These are phyloP conservation scores for Phalacrocorax brasilianus DNA, from an alignment of 2,113 vertebrate genomes.

Conservation along the genomic window DNA sequence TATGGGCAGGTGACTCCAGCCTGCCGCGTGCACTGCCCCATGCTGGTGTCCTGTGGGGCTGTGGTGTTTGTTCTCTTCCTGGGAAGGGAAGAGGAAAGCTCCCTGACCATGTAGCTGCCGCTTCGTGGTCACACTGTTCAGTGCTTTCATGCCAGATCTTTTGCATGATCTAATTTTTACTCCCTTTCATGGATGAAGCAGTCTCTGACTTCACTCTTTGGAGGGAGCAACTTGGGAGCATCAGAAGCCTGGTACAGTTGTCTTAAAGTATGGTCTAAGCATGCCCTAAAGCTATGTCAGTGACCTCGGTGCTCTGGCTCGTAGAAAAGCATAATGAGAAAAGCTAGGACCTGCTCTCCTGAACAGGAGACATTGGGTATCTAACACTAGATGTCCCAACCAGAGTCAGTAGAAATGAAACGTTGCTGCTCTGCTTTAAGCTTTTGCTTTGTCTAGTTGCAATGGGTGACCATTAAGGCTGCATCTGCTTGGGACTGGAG, in stretches of 20 bases:
- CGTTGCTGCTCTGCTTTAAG: neutral
- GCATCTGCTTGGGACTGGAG: neutral
- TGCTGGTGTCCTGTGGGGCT: neutral
- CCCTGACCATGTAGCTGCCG: fast-evolving
- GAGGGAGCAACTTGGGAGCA: neutral
- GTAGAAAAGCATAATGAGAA: neutral
- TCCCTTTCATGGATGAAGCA: neutral
- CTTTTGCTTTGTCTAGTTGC: neutral
- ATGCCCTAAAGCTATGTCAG: neutral
- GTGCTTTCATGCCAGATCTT: neutral
- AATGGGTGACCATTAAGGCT: neutral
- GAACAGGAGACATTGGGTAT: neutral
- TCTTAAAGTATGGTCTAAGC: neutral
- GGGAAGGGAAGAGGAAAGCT: neutral
- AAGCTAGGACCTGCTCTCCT: neutral
- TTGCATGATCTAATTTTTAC: neutral
- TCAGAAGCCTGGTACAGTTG: neutral
- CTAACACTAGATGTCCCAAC: neutral
- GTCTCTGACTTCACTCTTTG: neutral
- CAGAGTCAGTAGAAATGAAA: neutral
- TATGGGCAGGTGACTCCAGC: neutral
- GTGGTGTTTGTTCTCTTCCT: neutral
- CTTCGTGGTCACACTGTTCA: fast-evolving
- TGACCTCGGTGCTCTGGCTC: neutral
- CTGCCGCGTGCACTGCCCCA: fast-evolving